Base-by-base conservation (phyloP, 2,888 invertebrate species). In the Flabesymbios commensalis region DNA sequence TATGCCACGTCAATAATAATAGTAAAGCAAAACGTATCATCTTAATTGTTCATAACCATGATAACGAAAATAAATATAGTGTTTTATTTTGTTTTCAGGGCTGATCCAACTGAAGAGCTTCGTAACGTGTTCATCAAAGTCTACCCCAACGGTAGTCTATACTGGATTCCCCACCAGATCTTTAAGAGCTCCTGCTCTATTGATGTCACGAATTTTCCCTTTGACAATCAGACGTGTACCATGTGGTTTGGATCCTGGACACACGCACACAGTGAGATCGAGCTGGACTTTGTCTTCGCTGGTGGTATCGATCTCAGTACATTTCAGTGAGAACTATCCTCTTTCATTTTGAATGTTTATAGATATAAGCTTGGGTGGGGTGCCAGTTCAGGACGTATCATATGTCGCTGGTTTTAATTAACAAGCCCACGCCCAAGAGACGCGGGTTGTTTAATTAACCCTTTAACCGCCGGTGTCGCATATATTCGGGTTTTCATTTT, bases 221-320 rank as follows among this genome's bases (percentile, higher is more conserved):
- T 67, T 31, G 67, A 67, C 56, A 28, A 55, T 10, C 67, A 67
- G 57, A 29, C 45, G 26, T 67, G 67, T 33, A 22, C 57, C 48
- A 60, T 67, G 65, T 66, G 60, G 65, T 67, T 67, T 45, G 66
- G 66, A 2, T 68, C 68, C 5, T 68, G 68, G 67, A 67, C 67
- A 14, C 59, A 67, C 56, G 53, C 52, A 1, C 24, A 26, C n/a
- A 33, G 48, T 5, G 61, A 67, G 39, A 49, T 67, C 29, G 64
- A 61, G 33, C 59, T 65, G 4, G 33, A 48, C 17, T 26, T 65
- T 2, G 64, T 56, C 42, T 64, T 62, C 29, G 33, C 53, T 10
- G 17, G 24, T 28, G 66, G 65, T 7, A 64, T 66, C 17, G 66
- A 66, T 53, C 60, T 66, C n/a, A 19, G 33, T 17, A 64, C 66